Conservation (phyloP, 2,888 invertebrate species). For the Lochmaea capreae region DNA sequence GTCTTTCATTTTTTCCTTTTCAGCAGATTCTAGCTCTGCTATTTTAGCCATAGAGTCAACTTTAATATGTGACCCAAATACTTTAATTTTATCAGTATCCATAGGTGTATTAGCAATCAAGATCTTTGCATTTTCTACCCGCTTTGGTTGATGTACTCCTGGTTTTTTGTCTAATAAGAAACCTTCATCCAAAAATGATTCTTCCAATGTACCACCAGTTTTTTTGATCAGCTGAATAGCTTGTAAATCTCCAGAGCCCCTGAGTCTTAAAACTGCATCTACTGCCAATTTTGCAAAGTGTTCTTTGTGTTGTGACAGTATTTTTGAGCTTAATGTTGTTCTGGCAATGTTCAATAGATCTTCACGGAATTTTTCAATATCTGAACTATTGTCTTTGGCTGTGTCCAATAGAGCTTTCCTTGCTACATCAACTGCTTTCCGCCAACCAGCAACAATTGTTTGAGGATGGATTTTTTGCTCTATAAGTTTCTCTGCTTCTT, state of each 20-base stretch:
- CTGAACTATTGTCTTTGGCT: conserved; percentile 85
- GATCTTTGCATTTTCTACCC: conserved; percentile 94
- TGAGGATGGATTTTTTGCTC: conserved; percentile 97
- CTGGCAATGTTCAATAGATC: conserved; percentile 97
- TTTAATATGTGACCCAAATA: conserved; percentile 95
- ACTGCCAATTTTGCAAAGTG: conserved; percentile 96
- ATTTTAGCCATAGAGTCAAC: conserved; percentile 95
- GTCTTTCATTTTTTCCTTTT: conserved; percentile 99
- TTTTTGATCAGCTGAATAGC: conserved; percentile 80
- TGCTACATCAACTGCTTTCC: conserved; percentile 87
- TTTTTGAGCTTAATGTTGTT: conserved; percentile 98
- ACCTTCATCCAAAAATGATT: conserved; percentile 95
- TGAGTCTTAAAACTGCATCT: conserved; percentile 93
- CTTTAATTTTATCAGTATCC: conserved; percentile 99
- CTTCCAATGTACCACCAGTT: conserved; percentile 90
- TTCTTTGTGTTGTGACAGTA: conserved; percentile 96
- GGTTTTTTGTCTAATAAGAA: conserved; percentile 97
- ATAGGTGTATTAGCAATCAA: conserved; percentile 99
- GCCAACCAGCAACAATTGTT: conserved; percentile 96
- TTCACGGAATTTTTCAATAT: conserved; percentile 81
- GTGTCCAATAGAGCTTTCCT: conserved; percentile 82
- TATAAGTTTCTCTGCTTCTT: conserved; percentile 94
- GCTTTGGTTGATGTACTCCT: conserved; percentile 97
- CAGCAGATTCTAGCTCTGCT: conserved; percentile 96
- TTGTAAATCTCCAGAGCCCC: conserved; percentile 90